Base-by-base conservation (phyloP, 2,888 invertebrate species). In the Tipula helvola region DNA sequence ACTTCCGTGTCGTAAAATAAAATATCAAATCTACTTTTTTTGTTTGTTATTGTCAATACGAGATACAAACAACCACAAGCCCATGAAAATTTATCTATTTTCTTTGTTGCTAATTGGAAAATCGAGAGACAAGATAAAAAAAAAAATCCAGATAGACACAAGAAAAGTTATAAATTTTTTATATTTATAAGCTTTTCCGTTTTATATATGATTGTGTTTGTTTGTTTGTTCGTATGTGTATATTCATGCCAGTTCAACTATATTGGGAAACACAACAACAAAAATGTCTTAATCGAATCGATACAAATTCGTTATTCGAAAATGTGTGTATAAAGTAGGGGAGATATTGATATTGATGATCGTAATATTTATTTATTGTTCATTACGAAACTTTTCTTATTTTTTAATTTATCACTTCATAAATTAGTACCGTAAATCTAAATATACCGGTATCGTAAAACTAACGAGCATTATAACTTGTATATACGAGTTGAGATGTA, bases 281-380 rank as follows among this genome's bases (percentile, higher is more conserved):
- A 28, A 18, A 71, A 12, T 71, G 3, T 28, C 71, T 28, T 10
- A 28, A 18, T 71, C 71, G 71, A 71, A 71, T 71, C 71, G 28
- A 71, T 28, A 71, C 71, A 71, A 71, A 28, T 28, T 71, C 71
- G 71, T 71, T 71, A 71, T 71, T 71, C 10, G 52, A 52, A 71
- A 10, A 28, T 18, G 28, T 71, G 7, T 7, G 44, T 44, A 44
- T 28, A 28, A 71, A 57, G 71, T 28, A 3, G 3, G 44, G 28
- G 71, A 12, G 71, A 28, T 71, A 71, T 18, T 28, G 71, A 28
- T 28, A 71, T 71, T 71, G 28, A 71, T 71, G 71, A 71, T 71
- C 71, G 71, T 71, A 71, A 71, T 71, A 71, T 71, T 71, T 71
- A 71, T 71, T 71, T 71, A 71, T 71, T 71, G 71, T 71, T 71